Evolutionary conservation across 2,797 vertebrate species (phyloP).

Genomic region (Malurus leucopterus): DNA sequence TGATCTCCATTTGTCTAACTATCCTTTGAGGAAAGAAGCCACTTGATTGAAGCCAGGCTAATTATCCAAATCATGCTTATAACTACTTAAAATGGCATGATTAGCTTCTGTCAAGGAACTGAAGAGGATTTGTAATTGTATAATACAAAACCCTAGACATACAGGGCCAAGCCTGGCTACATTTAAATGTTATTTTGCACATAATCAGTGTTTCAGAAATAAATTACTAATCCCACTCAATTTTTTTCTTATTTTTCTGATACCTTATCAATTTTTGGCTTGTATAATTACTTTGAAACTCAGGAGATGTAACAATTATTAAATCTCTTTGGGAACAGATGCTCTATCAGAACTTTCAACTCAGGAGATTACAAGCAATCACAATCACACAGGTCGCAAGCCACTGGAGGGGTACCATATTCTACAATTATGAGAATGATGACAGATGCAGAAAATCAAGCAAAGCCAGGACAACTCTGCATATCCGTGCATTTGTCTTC

Average conservation of each 20-base stretch:
- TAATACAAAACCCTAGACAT: neutral
- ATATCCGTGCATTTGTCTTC: neutral
- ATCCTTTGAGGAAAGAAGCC: neutral
- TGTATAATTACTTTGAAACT: neutral
- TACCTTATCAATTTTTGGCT: neutral
- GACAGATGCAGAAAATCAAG: neutral
- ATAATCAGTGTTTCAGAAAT: neutral
- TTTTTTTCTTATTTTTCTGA: neutral
- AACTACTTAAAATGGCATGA: neutral
- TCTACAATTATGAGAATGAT: neutral
- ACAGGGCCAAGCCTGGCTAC: neutral
- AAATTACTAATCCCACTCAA: neutral
- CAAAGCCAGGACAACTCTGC: neutral
- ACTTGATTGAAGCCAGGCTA: neutral
- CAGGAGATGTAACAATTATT: neutral
- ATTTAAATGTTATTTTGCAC: neutral
- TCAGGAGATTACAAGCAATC: neutral
- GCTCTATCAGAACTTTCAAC: neutral
- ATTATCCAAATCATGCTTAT: neutral
- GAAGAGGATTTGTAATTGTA: neutral
- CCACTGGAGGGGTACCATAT: neutral
- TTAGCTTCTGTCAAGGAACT: neutral
- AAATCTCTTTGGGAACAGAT: neutral
- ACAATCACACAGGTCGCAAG: neutral
- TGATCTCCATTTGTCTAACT: neutral